These are phyloP conservation scores for Amitus sp. DNA, from an alignment of 2,888 invertebrate genomes.

Conservation along the genomic window DNA sequence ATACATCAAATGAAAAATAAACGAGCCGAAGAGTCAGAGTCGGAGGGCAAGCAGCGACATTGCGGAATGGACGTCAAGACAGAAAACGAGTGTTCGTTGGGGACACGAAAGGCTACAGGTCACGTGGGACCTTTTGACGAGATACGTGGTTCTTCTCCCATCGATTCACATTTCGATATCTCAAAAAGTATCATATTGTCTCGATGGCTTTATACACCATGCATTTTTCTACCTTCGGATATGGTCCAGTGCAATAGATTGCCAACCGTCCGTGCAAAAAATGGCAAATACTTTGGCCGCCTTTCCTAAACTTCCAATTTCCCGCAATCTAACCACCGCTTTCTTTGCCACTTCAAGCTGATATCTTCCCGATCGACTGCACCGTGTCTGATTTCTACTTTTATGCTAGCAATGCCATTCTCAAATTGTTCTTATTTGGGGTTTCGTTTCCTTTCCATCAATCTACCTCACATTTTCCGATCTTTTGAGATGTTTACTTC, in stretches of 20 bases:
- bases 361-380: conserved; percentile 43
- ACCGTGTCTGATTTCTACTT: conserved; percentile 43
- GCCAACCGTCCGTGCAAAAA: conserved; percentile 36
- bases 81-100: conserved; percentile 19
- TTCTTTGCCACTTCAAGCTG: conserved; percentile 42
- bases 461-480: no score
- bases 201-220: conserved; percentile 34
- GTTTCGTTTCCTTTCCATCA: no score
- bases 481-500: no score
- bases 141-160: conserved; percentile 27
- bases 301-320: conserved; percentile 21
- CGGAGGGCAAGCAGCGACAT: conserved; percentile 19
- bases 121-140: conserved; percentile 42
- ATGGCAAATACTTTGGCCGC: conserved; percentile 22
- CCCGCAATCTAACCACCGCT: conserved; percentile 33
- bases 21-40: not conserved
- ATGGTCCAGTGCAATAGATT: conserved; percentile 44
- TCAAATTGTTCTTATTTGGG: no score
- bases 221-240: conserved; percentile 25
- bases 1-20: not conserved
- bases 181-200: conserved; percentile 38
- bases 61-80: conserved; percentile 20
- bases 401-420: no score
- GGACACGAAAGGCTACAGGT: conserved; percentile 28
- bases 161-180: conserved; percentile 38